Base-by-base conservation (phyloP, 1,140 invertebrate species). In the Linepithema humile region DNA sequence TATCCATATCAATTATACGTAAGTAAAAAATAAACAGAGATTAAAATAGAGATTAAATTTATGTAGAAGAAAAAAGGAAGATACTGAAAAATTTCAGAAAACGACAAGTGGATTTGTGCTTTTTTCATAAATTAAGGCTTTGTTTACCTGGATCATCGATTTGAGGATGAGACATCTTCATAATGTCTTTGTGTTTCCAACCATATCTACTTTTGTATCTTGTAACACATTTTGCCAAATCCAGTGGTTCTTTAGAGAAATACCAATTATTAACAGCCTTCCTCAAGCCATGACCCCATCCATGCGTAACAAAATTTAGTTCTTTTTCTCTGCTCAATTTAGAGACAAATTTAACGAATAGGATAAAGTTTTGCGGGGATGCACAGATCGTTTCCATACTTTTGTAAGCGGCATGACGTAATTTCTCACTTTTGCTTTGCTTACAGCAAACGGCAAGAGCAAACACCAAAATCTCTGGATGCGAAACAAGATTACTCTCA, bases 171-270 rank as follows among this genome's bases (percentile, higher is more conserved):
- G 95, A 94, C 45, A 97, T 94, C 84, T 96, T 95, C 1, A 97
- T 91, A 7, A 97, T 93, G 86, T 97, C 96, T 83, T 95, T 96
- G 90, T 97, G 97, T 1, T 95, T 95, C 94, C 96, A 96, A 1
- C 96, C 96, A 88, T 96, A 95, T 85, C 96, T 95, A 1, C 95
- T 94, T 84, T 94, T 95, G 40, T 95, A 96, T 91, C 95, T 95
- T 1, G 96, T 96, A 0, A 97, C 93, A 70, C 96, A 95, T 86
- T 95, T 95, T 2, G 96, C 96, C 5, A 97, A 92, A 59, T 95
- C 94, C 87, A 95, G 92, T 3, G 96, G 94, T 29, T 95, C 92
- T 83, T 95, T 95, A 1, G 88, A 94, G 29, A 92, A 91, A 87
- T 97, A 97, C 96, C 96, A 97, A 2, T 94, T 93, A 48, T 93